Evolutionary conservation across 1,140 invertebrate species (phyloP).

Genomic region (Rhagoletis pomonella): DNA sequence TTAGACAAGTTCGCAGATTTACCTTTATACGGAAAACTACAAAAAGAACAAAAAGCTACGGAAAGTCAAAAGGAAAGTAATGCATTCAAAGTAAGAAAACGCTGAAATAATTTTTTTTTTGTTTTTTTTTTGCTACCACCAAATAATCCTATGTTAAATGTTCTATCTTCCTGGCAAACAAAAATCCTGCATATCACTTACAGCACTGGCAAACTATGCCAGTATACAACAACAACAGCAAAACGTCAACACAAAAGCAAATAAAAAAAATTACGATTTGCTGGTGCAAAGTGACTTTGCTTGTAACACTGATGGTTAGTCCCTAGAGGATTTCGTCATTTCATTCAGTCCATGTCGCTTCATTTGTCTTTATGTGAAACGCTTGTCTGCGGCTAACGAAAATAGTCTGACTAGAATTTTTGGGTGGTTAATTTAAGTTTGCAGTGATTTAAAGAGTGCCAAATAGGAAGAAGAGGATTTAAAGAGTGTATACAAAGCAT

Average conservation of each 20-base stretch:
- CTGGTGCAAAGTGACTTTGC: conserved; percentile 69
- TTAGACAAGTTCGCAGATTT: not conserved
- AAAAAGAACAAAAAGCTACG: not conserved
- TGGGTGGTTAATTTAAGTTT: not conserved
- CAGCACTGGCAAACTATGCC: not conserved
- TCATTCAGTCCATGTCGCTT: not conserved
- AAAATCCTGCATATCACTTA: not conserved
- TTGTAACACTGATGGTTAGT: conserved; percentile 64
- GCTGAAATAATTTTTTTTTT: not conserved
- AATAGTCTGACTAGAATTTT: not conserved
- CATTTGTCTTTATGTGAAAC: conserved; percentile 33
- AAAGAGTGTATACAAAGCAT: too few relatives aligned
- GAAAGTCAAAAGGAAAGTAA: not conserved
- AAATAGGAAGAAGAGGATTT: not conserved
- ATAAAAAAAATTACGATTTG: conserved; percentile 62
- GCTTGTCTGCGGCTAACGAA: not conserved
- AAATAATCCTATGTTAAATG: not conserved
- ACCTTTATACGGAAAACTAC: not conserved
- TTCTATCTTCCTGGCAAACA: not conserved
- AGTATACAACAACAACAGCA: not conserved
- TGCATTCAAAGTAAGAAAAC: not conserved
- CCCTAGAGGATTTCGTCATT: conserved; percentile 12
- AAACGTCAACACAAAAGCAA: conserved; percentile 45
- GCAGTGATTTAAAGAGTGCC: not conserved
- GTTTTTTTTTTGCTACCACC: not conserved